Evolutionary conservation across 2,888 invertebrate genomes (phyloP), one percentile per base, ranked within the genome.

Genomic region (Muschampia plurimacula): DNA sequence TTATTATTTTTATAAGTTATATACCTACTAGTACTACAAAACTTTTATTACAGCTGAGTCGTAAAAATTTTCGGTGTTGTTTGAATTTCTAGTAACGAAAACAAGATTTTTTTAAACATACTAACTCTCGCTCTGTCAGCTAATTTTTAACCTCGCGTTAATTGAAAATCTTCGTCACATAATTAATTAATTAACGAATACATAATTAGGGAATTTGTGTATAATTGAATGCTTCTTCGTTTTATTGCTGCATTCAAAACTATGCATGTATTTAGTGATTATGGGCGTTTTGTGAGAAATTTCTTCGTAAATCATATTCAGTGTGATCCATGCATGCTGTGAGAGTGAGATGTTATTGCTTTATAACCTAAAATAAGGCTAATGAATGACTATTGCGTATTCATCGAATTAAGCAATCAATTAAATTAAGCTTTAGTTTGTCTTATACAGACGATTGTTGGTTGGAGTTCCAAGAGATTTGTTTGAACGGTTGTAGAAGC

Each of bases 121-220:
- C 89, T 89, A 83, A 90, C 89, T 86, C 85, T 84, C 82, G 80
- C 78, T 83, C 83, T 89, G 88, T 87, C 89, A 89, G 86, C 84
- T 88, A 86, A 89, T 90, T 90, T 87, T 88, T 86, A 86, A 86
- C 83, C 83, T 87, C 83, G 83, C 84, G 84, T 87, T 91, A 89
- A 92, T 90, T 88, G 84, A 90, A 88, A 84, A 86, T 83, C 86
- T 85, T 89, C 84, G 85, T 84, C 87, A 88, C 87, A 81, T 90
- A 86, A 90, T 91, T 90, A 91, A 92, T 92, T 91, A 91, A 92
- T 90, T 87, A 89, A 86, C 82, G 85, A 83, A 88, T 88, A 85
- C 81, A 85, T 89, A 87, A 90, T 89, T 82, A 81, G 84, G 83
- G 82, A 84, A 87, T 85, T 85, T 84, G 87, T 87, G 86, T 86